Evolutionary conservation across 1,140 invertebrate genomes (phyloP), one percentile per base, ranked within the genome.

Genomic region (Drosophila nannoptera): DNA sequence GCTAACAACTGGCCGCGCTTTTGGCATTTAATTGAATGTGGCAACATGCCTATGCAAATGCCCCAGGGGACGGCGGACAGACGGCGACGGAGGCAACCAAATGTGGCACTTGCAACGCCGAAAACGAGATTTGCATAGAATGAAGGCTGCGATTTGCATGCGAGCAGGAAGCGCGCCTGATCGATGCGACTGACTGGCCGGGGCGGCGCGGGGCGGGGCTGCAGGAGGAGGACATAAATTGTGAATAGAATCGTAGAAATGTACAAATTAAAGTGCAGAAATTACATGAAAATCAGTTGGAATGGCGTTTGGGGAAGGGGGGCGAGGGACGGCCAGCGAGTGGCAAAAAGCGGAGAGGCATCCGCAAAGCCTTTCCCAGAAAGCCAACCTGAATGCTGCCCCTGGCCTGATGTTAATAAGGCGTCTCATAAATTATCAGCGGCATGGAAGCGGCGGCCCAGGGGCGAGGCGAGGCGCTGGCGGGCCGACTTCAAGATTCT

Each of bases 381-480:
- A 83, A 83, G 76, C 67, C 76, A 75, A 78, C 71, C 74, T 78
- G 69, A 60, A 65, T 73, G 76, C 61, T 48, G 71, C 42, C 52
- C 40, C 58, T 43, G 31, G 81, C 75, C 77, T 86, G 81, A 86
- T 86, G 81, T 86, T 86, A 86, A 86, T 86, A 86, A 86, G 81
- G 81, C 81, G 81, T 86, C 81, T 87, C 81, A 86, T 86, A 86
- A 86, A 86, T 86, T 86, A 86, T 86, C 81, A 81, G 77, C 81
- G 31, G 49, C 59, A 70, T 63, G 60, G 53, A 64, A 14, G 55
- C 48, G 68, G 53, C 22, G 72, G 69, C 49, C 35, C n/a, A 49
- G 29, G 29, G 11, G 29, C 22, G 29, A 0, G 12, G 6, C 2
- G 4, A 8, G 14, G 22, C 16, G 43, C 7, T 14, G 16, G 43